A percentile compares a stretch with the other conserved stretches of the same genome.
phyloP scores from a whole-genome alignment of 1,140 invertebrate genomes.

The Brachystomella parvula region DNA sequence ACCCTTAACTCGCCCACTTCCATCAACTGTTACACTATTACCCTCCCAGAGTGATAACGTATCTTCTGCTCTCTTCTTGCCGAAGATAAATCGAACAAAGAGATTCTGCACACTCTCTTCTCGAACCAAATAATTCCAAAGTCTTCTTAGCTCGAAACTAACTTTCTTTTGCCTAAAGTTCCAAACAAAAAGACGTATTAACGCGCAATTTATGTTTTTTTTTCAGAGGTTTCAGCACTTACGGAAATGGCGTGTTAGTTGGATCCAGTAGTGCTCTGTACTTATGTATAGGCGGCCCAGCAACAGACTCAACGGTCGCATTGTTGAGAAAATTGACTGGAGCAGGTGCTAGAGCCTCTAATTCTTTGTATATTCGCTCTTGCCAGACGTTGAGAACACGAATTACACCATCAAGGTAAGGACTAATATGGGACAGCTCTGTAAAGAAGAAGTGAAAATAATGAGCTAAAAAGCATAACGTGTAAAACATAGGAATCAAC shows the following conservation, averaged over 20 bases:
- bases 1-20: constrained; percentile 15
- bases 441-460: constrained; percentile 36
- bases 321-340: constrained; percentile 74
- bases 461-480: constrained; percentile 4
- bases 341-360: constrained; percentile 64
- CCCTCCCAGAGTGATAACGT: constrained; percentile 34
- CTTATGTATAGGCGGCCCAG: constrained; percentile 80
- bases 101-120: constrained; percentile 89
- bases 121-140: constrained; percentile 89
- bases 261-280: constrained; percentile 85
- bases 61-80: constrained; percentile 44
- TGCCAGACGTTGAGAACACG: constrained; percentile 82
- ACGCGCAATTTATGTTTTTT: not conserved
- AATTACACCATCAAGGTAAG: constrained; percentile 80
- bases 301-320: constrained; percentile 63
- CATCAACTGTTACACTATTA: constrained; percentile 26
- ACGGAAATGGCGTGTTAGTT: constrained; percentile 90
- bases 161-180: constrained; percentile 22
- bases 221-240: constrained; percentile 41
- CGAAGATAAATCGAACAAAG: constrained; percentile 92
- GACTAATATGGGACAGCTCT: constrained; percentile 90
- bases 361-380: constrained; percentile 63
- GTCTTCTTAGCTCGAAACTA: constrained; percentile 48
- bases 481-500: not conserved
- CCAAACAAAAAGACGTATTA: not conserved